Conservation (phyloP, 2,888 invertebrate genomes). For the Andrena bicolor region DNA sequence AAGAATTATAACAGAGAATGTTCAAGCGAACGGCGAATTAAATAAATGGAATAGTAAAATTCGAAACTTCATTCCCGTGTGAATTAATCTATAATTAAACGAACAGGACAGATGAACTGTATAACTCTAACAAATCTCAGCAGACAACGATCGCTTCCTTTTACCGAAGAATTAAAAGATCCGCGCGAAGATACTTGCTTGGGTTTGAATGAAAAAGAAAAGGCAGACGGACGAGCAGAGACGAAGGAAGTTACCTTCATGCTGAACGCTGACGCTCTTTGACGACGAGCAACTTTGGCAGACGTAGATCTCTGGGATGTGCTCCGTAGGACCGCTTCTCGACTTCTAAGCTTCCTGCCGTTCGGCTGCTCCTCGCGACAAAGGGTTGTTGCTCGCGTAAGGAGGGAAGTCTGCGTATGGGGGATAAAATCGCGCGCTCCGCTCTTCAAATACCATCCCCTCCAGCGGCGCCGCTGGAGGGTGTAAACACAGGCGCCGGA, state of each 20-base stretch:
- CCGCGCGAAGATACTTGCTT: no score
- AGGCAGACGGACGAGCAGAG: background rate
- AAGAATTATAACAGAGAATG: background rate
- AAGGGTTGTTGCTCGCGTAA: constrained; percentile 47
- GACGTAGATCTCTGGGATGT: background rate
- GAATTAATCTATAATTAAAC: no score
- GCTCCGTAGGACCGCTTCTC: background rate
- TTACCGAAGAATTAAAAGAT: no score
- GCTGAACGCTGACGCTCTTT: background rate
- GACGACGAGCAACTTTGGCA: background rate
- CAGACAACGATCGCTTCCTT: no score
- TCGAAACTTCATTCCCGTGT: no score
- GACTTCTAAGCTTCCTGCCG: background rate
- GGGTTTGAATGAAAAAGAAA: background rate
- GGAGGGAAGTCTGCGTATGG: constrained; percentile 72
- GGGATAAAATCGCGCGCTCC: constrained; percentile 72
- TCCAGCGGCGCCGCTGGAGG: constrained; percentile 51
- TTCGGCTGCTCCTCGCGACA: background rate
- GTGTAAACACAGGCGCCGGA: constrained; percentile 74
- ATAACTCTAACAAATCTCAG: no score
- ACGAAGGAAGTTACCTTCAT: constrained; percentile 41
- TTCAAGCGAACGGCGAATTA: background rate
- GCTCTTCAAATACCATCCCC: constrained; percentile 79
- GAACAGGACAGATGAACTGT: no score
- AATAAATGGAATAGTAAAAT: no score